Evolutionary conservation across 2,797 vertebrate genomes (phyloP).

Genomic region (Pempheris klunzingeri): DNA sequence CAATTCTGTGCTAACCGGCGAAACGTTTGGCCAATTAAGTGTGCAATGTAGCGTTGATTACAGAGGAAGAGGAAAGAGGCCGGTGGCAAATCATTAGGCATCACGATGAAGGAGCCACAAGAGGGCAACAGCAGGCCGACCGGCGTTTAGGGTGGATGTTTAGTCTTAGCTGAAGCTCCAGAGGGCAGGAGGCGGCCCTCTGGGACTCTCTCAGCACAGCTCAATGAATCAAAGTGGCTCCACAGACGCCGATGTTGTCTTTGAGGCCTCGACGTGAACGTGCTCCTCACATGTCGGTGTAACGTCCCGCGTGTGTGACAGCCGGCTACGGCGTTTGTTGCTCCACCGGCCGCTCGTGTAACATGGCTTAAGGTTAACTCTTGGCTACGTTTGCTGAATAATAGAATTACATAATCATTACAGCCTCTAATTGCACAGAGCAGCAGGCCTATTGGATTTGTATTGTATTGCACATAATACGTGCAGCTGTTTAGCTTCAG

Average conservation of each 20-base stretch:
- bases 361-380: slow-evolving; percentile 53
- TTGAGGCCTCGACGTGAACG: neutral
- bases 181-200: slow-evolving; percentile 8
- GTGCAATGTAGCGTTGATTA: neutral
- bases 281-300: neutral
- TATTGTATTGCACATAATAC: slow-evolving; percentile 76
- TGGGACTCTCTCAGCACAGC: neutral
- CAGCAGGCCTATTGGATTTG: slow-evolving; percentile 63
- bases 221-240: slow-evolving; percentile 23
- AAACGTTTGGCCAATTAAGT: slow-evolving; percentile 35
- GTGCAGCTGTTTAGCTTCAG: slow-evolving; percentile 75
- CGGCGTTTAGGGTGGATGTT: neutral
- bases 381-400: slow-evolving; percentile 48
- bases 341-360: neutral
- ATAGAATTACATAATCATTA: slow-evolving; percentile 68
- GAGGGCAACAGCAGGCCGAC: slow-evolving; percentile 52
- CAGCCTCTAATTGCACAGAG: slow-evolving; percentile 60
- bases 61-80: neutral
- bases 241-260: neutral
- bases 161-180: slow-evolving; percentile 6
- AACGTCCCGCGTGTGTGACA: slow-evolving; percentile 8
- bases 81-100: neutral
- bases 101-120: slow-evolving; percentile 41
- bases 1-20: slow-evolving; percentile 2
- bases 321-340: slow-evolving; percentile 10